Evolutionary conservation across 2,797 vertebrate genomes (phyloP), one percentile per base, ranked within the genome.

Genomic region (Cheirogaleus major): DNA sequence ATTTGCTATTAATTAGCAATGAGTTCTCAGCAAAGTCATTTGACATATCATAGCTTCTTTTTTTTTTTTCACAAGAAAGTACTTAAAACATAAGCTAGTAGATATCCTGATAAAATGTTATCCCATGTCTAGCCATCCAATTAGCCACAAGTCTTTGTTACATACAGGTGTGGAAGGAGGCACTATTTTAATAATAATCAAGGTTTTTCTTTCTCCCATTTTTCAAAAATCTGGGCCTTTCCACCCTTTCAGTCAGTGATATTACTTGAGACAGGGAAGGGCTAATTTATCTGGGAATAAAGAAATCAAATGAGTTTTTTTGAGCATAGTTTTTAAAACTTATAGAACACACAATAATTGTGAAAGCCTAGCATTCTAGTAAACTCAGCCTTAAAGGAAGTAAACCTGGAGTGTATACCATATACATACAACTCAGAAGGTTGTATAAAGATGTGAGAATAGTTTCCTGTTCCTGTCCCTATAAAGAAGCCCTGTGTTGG

Each of bases 21-120:
- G 43, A 1, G 6, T 61, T 83, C 35, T 81, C n/a, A 75, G 32
- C 52, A 0, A 23, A 86, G 41, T 89, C 13, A 55, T 18, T 86
- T 89, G 70, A 55, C 2, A 32, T 69, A 59, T 45, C 20, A 91
- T 23, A 82, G 18, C 10, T 67, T 93, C 18, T 23, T 5, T 88
- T 93, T 96, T 5, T 88, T 93, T 96, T 59, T 95, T 18, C 59
- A 65, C 5, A 94, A 69, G 43, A 87, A 90, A 12, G 11, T 15
- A 87, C 30, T 82, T 45, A 63, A 90, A 55, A 65, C 8, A 52
- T 61, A 85, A 89, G 55, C 5, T 67, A 86, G 88, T 57, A 80
- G 10, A 75, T 57, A 93, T 41, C 25, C 12, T 79, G 7, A 50
- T 80, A 78, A 97, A 90, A 70, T 83, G 41, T 70, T 55, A 50